Evolutionary conservation across 2,888 invertebrate species (phyloP), one percentile per base, ranked within the genome.

Genomic region (Saturnia japonica): DNA sequence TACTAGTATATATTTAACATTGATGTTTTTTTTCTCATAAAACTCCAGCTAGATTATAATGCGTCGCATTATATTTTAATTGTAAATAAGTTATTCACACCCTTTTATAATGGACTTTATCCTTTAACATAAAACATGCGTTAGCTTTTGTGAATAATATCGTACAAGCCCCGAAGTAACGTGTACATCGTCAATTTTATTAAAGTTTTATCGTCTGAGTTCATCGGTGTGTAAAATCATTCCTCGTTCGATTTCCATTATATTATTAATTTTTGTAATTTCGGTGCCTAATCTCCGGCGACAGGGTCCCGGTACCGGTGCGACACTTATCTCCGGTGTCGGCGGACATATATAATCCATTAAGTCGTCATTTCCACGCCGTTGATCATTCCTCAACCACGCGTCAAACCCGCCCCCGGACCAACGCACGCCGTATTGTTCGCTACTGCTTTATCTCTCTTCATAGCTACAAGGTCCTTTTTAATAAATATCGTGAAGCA

Each of bases 341-440:
- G 88, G 86, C 85, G 88, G 90, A 94, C 94, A 94, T 88, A 91
- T 89, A 91, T 94, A 91, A 93, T 94, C 93, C 94, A 94, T 94
- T 94, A 94, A 93, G 91, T 93, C 94, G 92, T 93, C 93, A 93
- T 93, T 94, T 94, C 93, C 93, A 93, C 90, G 80, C 87, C 84
- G 91, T 84, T 92, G 93, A 89, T 92, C 91, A 93, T 93, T 93
- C 91, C 85, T 93, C 91, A 93, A 91, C 90, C 91, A 90, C 91
- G 90, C 91, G 89, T 93, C 91, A 88, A 82, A 85, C 85, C 88
- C 91, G 92, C 92, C 91, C 90, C 88, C 90, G 87, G 81, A 80
- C 82, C 81, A 80, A 81, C 85, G 82, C 81, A 80, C 83, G 83
- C 80, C 84, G 88, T 91, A 92, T 92, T 93, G 92, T 93, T 91